Base-by-base conservation (phyloP, 2,888 invertebrate genomes). In the Tolmerus cingulatus region DNA sequence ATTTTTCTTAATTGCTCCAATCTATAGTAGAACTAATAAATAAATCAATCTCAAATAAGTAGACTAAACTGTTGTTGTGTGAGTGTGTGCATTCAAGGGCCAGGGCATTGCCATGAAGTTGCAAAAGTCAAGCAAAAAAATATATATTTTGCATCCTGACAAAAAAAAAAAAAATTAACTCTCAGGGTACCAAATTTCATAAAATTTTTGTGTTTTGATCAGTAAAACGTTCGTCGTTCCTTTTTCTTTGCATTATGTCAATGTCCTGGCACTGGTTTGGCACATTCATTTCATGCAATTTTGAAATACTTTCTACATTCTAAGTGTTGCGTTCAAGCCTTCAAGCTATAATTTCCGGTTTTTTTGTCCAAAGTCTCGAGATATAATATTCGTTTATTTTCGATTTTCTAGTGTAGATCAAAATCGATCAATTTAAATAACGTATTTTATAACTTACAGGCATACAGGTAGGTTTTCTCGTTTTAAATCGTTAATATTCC, bases 91-190 rank as follows among this genome's bases (percentile, higher is more conserved):
- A 43, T 74, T 74, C 93, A 66, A 92, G 94, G 95, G 97, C 97
- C 97, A 97, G 97, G 97, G 97, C 97, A 97, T 97, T 97, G 97
- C 96, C 96, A 96, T 90, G 46, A 76, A 85, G 46, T 84, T 40
- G 78, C 81, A 74, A 86, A 79, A 88, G 19, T 79, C 46, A 51
- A 2, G 23, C 37, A 57, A 85, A 85, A 19, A 55, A 46, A n/a
- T n/a, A n/a, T n/a, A n/a, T 27, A 81, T 30, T 82, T 55, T 40
- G 76, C 76, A 76, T n/a, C 34, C 34, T 82, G 74, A 78, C 40
- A 46, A 14, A 66, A 66, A 66, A 23, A 66, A 66, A 23, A 23
- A 57, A 57, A 37, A 27, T n/a, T n/a, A n/a, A n/a, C n/a, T n/a
- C n/a, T n/a, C n/a, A n/a, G n/a, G n/a, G n/a, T n/a, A n/a, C n/a